Percentiles rank a stretch among this genome's conserved stretches.
These are phyloP conservation scores for Drosophila carrolli DNA, from an alignment of 1,140 invertebrate genomes.

Conservation along the genomic window DNA sequence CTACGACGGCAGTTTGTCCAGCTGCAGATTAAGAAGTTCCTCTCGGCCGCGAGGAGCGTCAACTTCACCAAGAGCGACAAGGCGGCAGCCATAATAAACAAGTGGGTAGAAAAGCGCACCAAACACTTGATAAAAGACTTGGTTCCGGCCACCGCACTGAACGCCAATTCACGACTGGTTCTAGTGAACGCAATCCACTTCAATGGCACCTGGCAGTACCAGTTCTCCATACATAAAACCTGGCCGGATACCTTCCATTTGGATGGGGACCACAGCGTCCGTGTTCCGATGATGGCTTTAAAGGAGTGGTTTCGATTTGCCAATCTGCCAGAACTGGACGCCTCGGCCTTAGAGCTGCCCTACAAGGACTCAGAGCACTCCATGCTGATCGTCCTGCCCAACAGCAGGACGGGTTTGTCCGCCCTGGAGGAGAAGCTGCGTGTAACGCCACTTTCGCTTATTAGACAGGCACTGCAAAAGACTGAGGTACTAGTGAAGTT, in stretches of 20 bases:
- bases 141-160: constrained; percentile 76
- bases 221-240: constrained; percentile 55
- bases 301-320: constrained; percentile 67
- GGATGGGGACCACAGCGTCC: constrained; percentile 44
- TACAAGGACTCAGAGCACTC: constrained; percentile 85
- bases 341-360: constrained; percentile 65
- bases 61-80: constrained; percentile 83
- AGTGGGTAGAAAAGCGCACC: constrained; percentile 87
- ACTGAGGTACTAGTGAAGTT: constrained; percentile 85
- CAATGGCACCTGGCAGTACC: constrained; percentile 73
- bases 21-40: constrained; percentile 65
- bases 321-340: constrained; percentile 57
- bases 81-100: constrained; percentile 86
- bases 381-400: constrained; percentile 87
- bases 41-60: constrained; percentile 79
- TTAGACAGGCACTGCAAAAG: constrained; percentile 64
- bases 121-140: constrained; percentile 87
- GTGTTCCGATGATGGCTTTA: constrained; percentile 86
- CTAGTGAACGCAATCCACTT: constrained; percentile 90
- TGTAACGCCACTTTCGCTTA: constrained; percentile 63
- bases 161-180: constrained; percentile 84
- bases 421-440: constrained; percentile 85
- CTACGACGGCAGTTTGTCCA: constrained; percentile 55
- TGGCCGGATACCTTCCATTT: constrained; percentile 56
- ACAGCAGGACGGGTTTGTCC: constrained; percentile 85